Conservation (phyloP, 1,140 invertebrate species). For the Pseudomyrmex flavicornis region DNA sequence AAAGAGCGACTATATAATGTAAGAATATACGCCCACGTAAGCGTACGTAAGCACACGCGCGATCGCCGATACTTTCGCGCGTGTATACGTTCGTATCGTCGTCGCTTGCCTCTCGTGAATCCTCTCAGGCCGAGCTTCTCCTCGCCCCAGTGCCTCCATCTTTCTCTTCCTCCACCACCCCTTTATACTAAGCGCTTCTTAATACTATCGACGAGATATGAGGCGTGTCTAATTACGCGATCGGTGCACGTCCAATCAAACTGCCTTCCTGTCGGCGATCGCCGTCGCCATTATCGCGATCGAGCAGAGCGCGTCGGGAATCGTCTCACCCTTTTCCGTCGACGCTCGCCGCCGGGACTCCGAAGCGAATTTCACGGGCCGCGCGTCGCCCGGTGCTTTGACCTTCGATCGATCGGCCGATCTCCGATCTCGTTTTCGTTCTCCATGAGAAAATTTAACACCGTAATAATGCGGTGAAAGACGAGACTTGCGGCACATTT, state of each 20-base stretch:
- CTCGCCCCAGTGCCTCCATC: slow-evolving; percentile 40
- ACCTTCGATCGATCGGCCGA: slow-evolving; percentile 48
- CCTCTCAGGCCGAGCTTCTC: slow-evolving; percentile 33
- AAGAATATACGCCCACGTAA: slow-evolving; percentile 45
- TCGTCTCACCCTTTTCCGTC: slow-evolving; percentile 73
- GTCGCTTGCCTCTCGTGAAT: slow-evolving; percentile 44
- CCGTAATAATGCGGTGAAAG: not conserved
- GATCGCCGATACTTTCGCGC: slow-evolving; percentile 62
- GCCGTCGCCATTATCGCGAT: slow-evolving; percentile 76
- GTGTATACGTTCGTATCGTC: slow-evolving; percentile 31
- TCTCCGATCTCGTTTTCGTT: slow-evolving; percentile 30
- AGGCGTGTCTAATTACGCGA: slow-evolving; percentile 84
- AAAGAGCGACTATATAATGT: slow-evolving; percentile 14
- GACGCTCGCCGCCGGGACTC: slow-evolving; percentile 48
- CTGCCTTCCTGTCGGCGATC: slow-evolving; percentile 80
- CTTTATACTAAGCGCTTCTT: slow-evolving; percentile 55
- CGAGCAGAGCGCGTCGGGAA: slow-evolving; percentile 50
- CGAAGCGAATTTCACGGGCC: slow-evolving; percentile 50
- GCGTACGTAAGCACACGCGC: slow-evolving; percentile 27
- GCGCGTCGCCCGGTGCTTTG: slow-evolving; percentile 60
- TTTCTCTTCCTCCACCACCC: slow-evolving; percentile 41
- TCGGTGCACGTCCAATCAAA: slow-evolving; percentile 82
- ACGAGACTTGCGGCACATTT: not conserved
- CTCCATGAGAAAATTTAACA: slow-evolving; percentile 20
- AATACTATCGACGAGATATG: slow-evolving; percentile 83